phyloP scores from a whole-genome alignment of 2,797 vertebrate genomes.

The Muscicapa comitata region DNA sequence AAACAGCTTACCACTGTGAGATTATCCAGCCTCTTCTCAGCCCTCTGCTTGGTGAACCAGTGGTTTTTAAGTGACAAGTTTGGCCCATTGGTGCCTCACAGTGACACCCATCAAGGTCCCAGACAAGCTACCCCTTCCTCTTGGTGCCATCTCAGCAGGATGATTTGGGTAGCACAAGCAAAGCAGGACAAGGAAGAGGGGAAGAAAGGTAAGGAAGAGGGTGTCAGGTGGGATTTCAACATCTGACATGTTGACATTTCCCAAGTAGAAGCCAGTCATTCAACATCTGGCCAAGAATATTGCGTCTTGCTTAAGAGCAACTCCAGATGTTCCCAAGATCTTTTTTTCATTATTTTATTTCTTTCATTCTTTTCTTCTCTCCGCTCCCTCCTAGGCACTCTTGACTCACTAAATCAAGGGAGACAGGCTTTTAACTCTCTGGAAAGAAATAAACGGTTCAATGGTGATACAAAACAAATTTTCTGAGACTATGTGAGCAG shows the following conservation, averaged over 20 bases:
- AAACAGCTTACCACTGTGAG: not conserved
- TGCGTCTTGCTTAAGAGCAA: constrained; percentile 50
- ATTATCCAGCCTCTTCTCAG: not conserved
- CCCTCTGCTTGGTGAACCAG: not conserved
- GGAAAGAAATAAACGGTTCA: constrained; percentile 38
- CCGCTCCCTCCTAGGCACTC: not conserved
- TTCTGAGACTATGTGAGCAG: constrained; percentile 39
- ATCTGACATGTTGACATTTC: constrained; percentile 40
- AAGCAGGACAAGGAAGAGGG: not conserved
- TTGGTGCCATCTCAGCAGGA: not conserved
- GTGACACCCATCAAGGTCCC: not conserved
- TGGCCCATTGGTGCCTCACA: accelerated
- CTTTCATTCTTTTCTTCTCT: constrained; percentile 36
- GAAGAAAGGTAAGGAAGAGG: not conserved
- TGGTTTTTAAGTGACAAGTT: not conserved
- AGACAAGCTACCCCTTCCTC: not conserved
- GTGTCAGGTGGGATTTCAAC: not conserved
- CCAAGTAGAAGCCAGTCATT: constrained; percentile 40
- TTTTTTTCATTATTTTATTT: constrained; percentile 65
- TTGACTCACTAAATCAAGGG: constrained; percentile 63
- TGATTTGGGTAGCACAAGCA: not conserved
- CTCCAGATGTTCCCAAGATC: constrained; percentile 65
- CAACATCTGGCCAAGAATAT: constrained; percentile 62
- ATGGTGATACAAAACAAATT: constrained; percentile 59
- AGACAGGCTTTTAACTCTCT: constrained; percentile 66